Evolutionary conservation across 2,797 vertebrate species (phyloP).

Genomic region (Poecilia picta): DNA sequence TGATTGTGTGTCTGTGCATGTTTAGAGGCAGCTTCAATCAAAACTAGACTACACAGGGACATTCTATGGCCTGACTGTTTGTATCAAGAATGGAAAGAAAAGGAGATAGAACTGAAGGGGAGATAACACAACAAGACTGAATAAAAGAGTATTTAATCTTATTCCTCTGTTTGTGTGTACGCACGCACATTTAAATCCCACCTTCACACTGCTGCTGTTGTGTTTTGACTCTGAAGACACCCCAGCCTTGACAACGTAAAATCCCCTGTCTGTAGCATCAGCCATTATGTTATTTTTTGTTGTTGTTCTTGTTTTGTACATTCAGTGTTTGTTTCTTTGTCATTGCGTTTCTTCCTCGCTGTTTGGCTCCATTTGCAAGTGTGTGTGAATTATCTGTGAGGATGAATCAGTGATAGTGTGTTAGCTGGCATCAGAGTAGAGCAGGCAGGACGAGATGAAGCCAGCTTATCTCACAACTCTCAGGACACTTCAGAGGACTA

Average conservation of each 20-base stretch:
- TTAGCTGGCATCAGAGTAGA: constrained; percentile 62
- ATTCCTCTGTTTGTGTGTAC: constrained; percentile 5
- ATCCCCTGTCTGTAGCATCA: constrained; percentile 23
- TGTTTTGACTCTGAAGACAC: constrained; percentile 82
- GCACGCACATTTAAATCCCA: constrained; percentile 51
- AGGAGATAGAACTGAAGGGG: constrained; percentile 65
- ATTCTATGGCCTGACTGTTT: constrained; percentile 57
- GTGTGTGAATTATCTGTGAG: constrained; percentile 53
- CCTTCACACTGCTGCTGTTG: constrained; percentile 53
- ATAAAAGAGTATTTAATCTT: constrained; percentile 65
- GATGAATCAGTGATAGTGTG: constrained; percentile 66
- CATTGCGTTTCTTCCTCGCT: constrained; percentile 26
- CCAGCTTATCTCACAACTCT: constrained; percentile 50
- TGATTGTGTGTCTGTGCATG: constrained; percentile 16
- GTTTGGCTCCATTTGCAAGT: constrained; percentile 32
- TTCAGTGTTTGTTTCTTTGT: constrained; percentile 39
- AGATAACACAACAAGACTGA: constrained; percentile 61
- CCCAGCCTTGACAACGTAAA: constrained; percentile 60
- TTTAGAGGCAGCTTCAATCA: constrained; percentile 26
- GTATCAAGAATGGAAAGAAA: constrained; percentile 62
- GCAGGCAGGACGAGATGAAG: constrained; percentile 47
- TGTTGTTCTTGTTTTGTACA: constrained; percentile 49
- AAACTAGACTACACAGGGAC: constrained; percentile 77
- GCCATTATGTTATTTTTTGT: constrained; percentile 48
- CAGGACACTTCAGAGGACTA: constrained; percentile 44